A percentile compares a stretch with the other conserved stretches of the same genome.
Evolutionary conservation across 2,113 vertebrate genomes (phyloP).

Genomic region (Brachyistius frenatus): DNA sequence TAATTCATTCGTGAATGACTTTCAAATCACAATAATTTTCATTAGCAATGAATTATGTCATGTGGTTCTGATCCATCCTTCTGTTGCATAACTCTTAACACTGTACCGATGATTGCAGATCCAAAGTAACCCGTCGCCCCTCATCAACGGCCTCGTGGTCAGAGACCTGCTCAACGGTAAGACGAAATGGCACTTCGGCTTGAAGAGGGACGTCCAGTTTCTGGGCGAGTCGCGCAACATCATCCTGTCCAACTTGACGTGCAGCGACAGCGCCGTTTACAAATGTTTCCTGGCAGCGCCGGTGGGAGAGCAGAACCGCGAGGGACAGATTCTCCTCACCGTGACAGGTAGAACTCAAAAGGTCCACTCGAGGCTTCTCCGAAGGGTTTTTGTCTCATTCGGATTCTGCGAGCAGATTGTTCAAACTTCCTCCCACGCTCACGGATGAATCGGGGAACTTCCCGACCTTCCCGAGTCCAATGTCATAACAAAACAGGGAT

Average conservation of each 20-base stretch:
- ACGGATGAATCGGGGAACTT: background rate
- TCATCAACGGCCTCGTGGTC: conserved; percentile 58
- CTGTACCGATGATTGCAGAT: conserved; percentile 43
- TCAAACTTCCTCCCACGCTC: background rate
- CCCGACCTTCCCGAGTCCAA: no score
- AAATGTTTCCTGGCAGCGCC: conserved; percentile 76
- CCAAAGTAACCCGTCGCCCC: background rate
- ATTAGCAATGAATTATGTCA: no score
- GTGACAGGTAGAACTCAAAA: conserved; percentile 64
- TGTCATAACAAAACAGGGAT: background rate
- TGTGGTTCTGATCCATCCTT: background rate
- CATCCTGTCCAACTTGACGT: conserved; percentile 62
- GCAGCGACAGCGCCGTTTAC: conserved; percentile 69
- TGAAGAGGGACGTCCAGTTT: conserved; percentile 47
- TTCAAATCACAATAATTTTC: no score
- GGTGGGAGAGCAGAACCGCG: conserved; percentile 74
- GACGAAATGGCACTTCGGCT: conserved; percentile 1
- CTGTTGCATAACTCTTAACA: background rate
- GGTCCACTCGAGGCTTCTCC: no score
- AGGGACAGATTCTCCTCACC: conserved; percentile 54
- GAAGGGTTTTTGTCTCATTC: background rate
- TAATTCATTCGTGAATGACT: no score
- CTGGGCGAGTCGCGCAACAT: conserved; percentile 43
- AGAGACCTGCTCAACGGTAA: conserved; percentile 52
- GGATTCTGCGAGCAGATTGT: rapidly evolving